A percentile compares a stretch with the other conserved stretches of the same genome.
These are phyloP conservation scores for Montipora foliosa DNA, from an alignment of 64 coral and sea anemone species.

Conservation along the genomic window DNA sequence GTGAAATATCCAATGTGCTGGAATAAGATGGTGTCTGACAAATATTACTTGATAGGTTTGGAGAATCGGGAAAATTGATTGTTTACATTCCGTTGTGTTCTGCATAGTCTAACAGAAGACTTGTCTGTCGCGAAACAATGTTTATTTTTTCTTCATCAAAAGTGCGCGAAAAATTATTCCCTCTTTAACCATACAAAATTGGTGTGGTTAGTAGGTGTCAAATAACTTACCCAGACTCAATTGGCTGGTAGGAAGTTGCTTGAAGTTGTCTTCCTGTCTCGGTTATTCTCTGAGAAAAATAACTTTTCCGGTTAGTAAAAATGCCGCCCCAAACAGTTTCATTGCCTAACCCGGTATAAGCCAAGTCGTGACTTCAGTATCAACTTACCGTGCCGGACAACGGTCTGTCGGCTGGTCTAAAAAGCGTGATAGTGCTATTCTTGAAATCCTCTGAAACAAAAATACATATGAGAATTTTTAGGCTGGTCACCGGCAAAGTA, in stretches of 20 bases:
- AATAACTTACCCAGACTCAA: slow-evolving; percentile 79
- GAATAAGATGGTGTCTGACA: too few species aligned
- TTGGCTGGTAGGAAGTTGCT: slow-evolving; percentile 77
- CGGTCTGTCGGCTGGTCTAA: slow-evolving; percentile 73
- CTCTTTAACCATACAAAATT: neutral
- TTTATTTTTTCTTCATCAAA: neutral
- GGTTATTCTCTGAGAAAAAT: slow-evolving; percentile 78
- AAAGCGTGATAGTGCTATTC: slow-evolving; percentile 84
- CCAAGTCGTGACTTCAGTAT: neutral
- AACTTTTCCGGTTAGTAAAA: neutral
- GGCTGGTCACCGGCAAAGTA: neutral
- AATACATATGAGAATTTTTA: neutral
- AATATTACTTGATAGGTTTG: too few species aligned
- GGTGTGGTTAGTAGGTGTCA: neutral
- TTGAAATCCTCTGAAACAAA: slow-evolving; percentile 87
- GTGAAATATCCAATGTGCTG: too few species aligned
- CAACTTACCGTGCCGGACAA: slow-evolving; percentile 89
- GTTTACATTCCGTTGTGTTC: too few species aligned
- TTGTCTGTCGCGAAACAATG: too few species aligned
- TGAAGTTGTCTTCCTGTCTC: slow-evolving; percentile 80
- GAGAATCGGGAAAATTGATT: too few species aligned
- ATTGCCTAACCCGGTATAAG: neutral
- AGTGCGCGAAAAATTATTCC: neutral
- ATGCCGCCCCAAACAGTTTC: neutral
- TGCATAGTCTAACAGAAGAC: too few species aligned